Evolutionary conservation across 2,888 invertebrate species (phyloP), one percentile per base, ranked within the genome.

Genomic region (Philereme vetulata): DNA sequence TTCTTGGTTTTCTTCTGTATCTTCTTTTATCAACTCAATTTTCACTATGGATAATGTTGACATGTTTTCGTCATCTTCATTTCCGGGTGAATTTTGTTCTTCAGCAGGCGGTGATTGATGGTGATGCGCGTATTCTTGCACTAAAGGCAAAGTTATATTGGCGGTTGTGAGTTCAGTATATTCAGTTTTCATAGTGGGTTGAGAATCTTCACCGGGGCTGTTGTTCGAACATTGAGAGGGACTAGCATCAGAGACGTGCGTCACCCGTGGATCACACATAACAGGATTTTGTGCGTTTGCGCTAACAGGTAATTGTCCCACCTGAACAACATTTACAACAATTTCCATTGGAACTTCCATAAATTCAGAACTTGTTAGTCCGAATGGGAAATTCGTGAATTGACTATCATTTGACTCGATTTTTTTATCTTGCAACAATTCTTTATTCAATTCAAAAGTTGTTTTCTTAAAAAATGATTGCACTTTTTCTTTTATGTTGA

Each of bases 261-360:
- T 92, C 6, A 92, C 90, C 6, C 91, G 84, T 10, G 91, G 91
- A 65, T 92, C 91, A 65, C 91, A 91, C 7, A 86, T 88, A 4
- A 92, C 81, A 42, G 90, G 88, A 66, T 92, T 92, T 76, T 91
- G 92, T 2, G 89, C 90, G n/a, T 86, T 77, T 40, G 89, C 85
- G 65, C 86, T 92, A 0, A 91, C 90, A 5, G 92, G 88, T 46
- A 89, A 64, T 65, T 92, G 91, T 0, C 92, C 93, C 3, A 94
- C 88, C 75, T 94, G 94, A 0, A 94, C 94, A 1, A 94, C 93
- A 76, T 94, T 93, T 0, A 94, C 93, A 5, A 93, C 84, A 5
- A 75, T 55, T 65, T 85, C 76, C 36, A 74, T 55, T 72, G 86
- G 62, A 1, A 95, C 95, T 43, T 92, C 87, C 63, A 95, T 92